Conservation (phyloP, 2,888 invertebrate genomes). For the Eudemis profundana region DNA sequence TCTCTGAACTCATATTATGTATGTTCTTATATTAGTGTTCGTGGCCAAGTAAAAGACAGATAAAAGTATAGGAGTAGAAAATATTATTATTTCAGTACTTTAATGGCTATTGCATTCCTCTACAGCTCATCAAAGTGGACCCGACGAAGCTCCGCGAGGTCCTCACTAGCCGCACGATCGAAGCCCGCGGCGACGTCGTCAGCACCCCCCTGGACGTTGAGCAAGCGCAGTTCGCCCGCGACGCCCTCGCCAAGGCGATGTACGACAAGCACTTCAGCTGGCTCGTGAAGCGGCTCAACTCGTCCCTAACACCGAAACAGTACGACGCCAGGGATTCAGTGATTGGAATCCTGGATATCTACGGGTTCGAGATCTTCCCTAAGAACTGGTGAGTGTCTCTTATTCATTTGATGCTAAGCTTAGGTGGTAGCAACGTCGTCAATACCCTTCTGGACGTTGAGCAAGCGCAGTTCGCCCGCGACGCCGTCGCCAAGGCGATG, state of each 20-base stretch:
- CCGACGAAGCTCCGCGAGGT: conserved; percentile 88
- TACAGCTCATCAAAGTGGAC: conserved; percentile 90
- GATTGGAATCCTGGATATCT: conserved; percentile 96
- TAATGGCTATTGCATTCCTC: too few relatives aligned
- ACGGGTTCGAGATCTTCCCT: conserved; percentile 97
- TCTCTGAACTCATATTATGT: too few relatives aligned
- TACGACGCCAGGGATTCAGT: conserved; percentile 87
- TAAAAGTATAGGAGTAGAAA: too few relatives aligned
- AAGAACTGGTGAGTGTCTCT: conserved; percentile 88
- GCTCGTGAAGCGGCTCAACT: conserved; percentile 93
- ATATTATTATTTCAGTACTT: too few relatives aligned
- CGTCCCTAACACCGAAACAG: conserved; percentile 87
- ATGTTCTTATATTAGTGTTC: too few relatives aligned
- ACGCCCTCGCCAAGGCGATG: conserved; percentile 95
- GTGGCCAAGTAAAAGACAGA: too few relatives aligned
- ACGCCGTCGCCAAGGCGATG: conserved; percentile 89
- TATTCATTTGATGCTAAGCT: too few relatives aligned
- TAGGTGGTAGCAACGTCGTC: too few relatives aligned
- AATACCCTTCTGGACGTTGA: not conserved
- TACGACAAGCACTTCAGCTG: conserved; percentile 96
- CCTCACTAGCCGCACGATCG: conserved; percentile 93
- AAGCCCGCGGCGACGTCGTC: conserved; percentile 93
- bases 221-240: conserved; percentile 93
- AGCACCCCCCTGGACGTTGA: conserved; percentile 92
- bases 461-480: not conserved